phyloP scores from a whole-genome alignment of 2,113 vertebrate genomes.

The Zosterops lateralis region DNA sequence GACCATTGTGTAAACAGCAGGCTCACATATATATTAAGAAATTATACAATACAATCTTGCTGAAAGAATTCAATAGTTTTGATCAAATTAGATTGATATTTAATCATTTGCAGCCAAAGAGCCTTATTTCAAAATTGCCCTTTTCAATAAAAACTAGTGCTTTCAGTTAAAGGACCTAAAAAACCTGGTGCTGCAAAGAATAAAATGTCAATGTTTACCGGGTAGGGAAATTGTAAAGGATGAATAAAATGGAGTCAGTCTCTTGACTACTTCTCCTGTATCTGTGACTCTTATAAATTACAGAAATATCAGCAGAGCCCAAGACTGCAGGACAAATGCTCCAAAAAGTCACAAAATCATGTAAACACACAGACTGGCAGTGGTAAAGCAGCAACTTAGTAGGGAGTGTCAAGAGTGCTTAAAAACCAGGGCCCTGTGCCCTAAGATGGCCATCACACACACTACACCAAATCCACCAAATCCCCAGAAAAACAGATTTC shows the following conservation, averaged over 20 bases:
- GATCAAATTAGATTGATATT: slow-evolving; percentile 15
- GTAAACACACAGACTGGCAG: background rate
- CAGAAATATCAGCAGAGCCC: background rate
- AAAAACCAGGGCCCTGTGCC: background rate
- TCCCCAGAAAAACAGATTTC: slow-evolving; percentile 23
- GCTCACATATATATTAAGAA: background rate
- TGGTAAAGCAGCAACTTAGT: background rate
- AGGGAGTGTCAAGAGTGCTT: background rate
- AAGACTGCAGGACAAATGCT: background rate
- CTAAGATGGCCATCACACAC: background rate
- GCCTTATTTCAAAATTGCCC: slow-evolving; percentile 13
- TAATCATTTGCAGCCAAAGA: slow-evolving; percentile 5
- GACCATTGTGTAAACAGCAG: background rate
- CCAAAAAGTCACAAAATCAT: background rate
- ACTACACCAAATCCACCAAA: slow-evolving; percentile 7
- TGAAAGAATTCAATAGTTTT: background rate
- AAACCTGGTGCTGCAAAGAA: background rate
- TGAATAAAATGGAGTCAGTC: background rate
- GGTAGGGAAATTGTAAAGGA: background rate
- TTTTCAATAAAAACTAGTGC: background rate
- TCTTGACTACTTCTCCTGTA: background rate
- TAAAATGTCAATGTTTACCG: background rate
- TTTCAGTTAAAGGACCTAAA: slow-evolving; percentile 1
- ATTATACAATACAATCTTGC: background rate
- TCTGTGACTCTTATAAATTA: background rate